Conservation (phyloP, 2,888 invertebrate species). For the Callyntrura sp. region DNA sequence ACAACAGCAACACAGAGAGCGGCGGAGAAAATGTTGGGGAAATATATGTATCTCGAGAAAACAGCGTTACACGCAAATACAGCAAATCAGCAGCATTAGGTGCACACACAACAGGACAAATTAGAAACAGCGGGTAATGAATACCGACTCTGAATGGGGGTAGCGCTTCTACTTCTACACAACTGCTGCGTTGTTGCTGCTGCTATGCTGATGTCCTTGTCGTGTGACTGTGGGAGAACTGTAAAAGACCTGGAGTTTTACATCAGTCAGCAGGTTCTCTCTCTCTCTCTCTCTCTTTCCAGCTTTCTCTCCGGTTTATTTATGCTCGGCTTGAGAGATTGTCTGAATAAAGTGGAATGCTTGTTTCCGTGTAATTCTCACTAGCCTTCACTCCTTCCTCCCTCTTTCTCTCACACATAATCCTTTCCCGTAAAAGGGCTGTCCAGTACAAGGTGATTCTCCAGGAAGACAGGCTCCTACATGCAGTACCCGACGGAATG, state of each 20-base stretch:
- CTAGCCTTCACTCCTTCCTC: background rate
- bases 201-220: background rate
- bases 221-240: background rate
- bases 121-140: slow-evolving; percentile 9
- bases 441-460: background rate
- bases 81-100: slow-evolving; percentile 54
- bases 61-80: too few relatives aligned
- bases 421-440: background rate
- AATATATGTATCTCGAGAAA: background rate
- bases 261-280: background rate
- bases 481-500: background rate
- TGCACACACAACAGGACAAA: background rate
- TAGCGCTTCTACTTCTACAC: too few relatives aligned
- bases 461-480: background rate
- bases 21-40: background rate
- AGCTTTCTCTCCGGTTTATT: slow-evolving; percentile 28
- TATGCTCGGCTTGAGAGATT: slow-evolving; percentile 35
- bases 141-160: background rate
- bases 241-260: background rate
- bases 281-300: background rate
- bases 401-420: background rate
- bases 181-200: too few relatives aligned
- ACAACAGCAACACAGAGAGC: background rate
- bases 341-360: slow-evolving; percentile 5
- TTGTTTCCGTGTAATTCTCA: slow-evolving; percentile 32